phyloP scores from a whole-genome alignment of 2,888 invertebrate genomes.

The Elegia similella region DNA sequence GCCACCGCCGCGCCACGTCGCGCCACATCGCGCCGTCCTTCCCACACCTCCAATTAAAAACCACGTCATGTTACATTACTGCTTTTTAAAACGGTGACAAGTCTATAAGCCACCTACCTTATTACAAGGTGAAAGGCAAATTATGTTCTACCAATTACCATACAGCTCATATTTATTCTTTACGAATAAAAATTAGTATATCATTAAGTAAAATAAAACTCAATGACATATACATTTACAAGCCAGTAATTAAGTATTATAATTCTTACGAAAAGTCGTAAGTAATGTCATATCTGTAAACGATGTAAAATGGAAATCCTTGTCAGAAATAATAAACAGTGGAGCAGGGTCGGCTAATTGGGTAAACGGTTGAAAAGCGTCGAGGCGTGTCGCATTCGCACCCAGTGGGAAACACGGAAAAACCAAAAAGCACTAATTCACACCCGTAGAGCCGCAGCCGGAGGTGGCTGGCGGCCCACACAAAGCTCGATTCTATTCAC shows the following conservation, averaged over 20 bases:
- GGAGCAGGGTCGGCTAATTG: slow-evolving; percentile 12
- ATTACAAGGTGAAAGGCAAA: slow-evolving; percentile 2
- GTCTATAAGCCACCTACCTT: not conserved
- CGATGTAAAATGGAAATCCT: slow-evolving; percentile 1
- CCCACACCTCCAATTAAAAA: slow-evolving; percentile 9
- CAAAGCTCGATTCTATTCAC: not conserved
- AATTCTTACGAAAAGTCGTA: not conserved
- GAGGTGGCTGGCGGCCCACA: not conserved
- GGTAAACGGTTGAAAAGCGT: slow-evolving; percentile 19
- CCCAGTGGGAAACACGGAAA: slow-evolving; percentile 24
- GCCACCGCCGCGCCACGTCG: not conserved
- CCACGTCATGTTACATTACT: slow-evolving; percentile 8
- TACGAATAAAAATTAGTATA: not conserved
- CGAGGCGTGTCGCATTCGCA: slow-evolving; percentile 18
- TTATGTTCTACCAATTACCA: not conserved
- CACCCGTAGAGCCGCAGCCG: slow-evolving; percentile 10
- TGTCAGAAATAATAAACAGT: slow-evolving; percentile 10
- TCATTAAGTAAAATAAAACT: not conserved
- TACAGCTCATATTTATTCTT: not conserved
- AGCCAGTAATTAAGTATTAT: not conserved
- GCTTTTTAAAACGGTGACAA: slow-evolving; percentile 13
- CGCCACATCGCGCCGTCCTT: not conserved
- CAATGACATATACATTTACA: not conserved
- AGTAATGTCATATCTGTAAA: not conserved
- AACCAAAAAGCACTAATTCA: slow-evolving; percentile 29